Evolutionary conservation across 2,888 invertebrate genomes (phyloP), one percentile per base, ranked within the genome.

Genomic region (Oithona nana): DNA sequence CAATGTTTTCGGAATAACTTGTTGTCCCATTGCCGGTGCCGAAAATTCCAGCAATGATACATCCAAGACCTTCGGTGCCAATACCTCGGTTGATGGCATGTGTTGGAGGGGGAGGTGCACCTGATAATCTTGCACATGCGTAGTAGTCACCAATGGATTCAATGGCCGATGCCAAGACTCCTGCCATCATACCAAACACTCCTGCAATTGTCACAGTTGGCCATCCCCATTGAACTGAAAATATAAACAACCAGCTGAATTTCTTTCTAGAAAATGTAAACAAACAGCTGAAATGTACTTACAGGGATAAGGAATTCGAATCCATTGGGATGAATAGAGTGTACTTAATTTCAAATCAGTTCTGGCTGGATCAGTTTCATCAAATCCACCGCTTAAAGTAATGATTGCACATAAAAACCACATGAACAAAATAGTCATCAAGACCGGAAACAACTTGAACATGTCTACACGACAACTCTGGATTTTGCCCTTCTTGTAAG

Each of bases 301-400:
- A 81, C 81, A 84, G 66, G 88, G 87, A 73, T 86, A 86, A 0
- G 87, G 86, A 16, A 88, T 69, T 28, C 85, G 76, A 70, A 88
- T 83, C 87, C 87, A 88, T 0, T 83, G 81, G 1, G 86, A 82
- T 67, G 82, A 80, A n/a, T 77, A 74, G 22, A 88, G 75, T 61
- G 86, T 82, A 66, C 79, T 77, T 2, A 82, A 69, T 68, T 84
- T 83, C 8, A 57, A 78, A 70, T 88, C 87, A 0, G 86, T 83
- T 64, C 87, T 75, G 0, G 83, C 85, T 0, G 82, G 80, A 71
- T 85, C 83, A 0, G 80, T 80, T 0, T 72, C 72, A 0, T 80
- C 79, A 22, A 87, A 76, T n/a, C 79, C 78, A 63, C 79, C 77
- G 0, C 80, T 79, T 0, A 74, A 71, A 0, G 88, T 88, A 63